Base-by-base conservation (phyloP, 2,113 vertebrate genomes). In the Rhodinocichla rosea region DNA sequence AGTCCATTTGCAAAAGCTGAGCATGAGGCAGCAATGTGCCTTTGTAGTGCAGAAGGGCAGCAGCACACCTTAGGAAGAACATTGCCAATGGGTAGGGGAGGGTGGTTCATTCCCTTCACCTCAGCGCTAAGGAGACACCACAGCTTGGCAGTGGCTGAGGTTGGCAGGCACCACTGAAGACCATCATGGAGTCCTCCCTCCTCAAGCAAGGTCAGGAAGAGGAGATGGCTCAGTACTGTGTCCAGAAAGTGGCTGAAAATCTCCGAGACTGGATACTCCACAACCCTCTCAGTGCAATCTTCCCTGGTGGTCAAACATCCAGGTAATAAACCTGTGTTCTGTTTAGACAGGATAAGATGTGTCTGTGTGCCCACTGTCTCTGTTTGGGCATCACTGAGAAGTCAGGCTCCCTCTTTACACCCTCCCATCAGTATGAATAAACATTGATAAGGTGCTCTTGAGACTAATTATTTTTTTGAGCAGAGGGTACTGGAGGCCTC, bases 311-410 rank as follows among this genome's bases (percentile, higher is more conserved):
- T 63, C 23, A 47, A 37, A 68, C 9, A 53, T 28, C 17, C 2
- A 3, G 45, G 39, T 6, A 33, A 18, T 49, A 83, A 30, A 83
- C 32, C 21, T 49, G 18, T 20, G 49, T 49, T 69, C 7, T 14
- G 6, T 64, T 62, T 30, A 21, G 7, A 32, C 10, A 47, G 24
- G 27, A 24, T 6, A 4, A 17, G 33, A 24, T 0, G 0, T 74
- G 28, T 40, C 44, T 68, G 23, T 12, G 40, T 60, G 16, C 59
- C 35, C 35, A 13, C 27, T 78, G 35, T 44, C 32, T 64, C 27
- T 13, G 9, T 75, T n/a, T 69, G 45, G 32, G 13, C 14, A 50
- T 21, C 15, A 13, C 47, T 81, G 57, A 80, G 50, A 65, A 47
- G 26, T 37, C 45, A 33, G 52, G 5, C 24, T 68, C 15, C n/a